phyloP scores from a whole-genome alignment of 2,888 invertebrate species.

The Trissolcus brochymenae region DNA sequence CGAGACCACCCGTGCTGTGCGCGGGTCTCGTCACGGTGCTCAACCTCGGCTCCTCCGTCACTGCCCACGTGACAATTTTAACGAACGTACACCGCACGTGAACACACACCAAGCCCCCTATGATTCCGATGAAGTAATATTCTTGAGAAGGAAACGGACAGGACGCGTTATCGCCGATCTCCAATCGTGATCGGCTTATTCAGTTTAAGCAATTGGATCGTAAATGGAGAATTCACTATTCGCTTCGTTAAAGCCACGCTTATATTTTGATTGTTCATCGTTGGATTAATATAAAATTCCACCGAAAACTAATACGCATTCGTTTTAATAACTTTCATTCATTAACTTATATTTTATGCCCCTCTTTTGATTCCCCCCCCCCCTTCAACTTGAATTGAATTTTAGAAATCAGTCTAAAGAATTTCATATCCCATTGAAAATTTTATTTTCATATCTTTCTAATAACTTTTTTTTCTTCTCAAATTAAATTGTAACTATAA shows the following conservation, averaged over 20 bases:
- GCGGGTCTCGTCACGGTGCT: conserved; percentile 68
- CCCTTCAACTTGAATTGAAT: too few species aligned
- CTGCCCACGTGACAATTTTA: conserved; percentile 47
- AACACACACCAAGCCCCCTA: conserved; percentile 17
- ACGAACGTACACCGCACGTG: conserved; percentile 35
- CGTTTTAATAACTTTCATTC: conserved; percentile 10
- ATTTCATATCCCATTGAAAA: too few species aligned
- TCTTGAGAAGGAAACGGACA: conserved; percentile 41
- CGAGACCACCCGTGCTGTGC: conserved; percentile 72
- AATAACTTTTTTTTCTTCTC: too few species aligned
- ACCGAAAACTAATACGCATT: conserved; percentile 27
- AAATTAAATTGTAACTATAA: too few species aligned
- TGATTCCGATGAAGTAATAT: conserved; percentile 47
- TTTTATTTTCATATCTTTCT: too few species aligned
- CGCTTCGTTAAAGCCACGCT: conserved; percentile 17
- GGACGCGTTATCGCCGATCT: conserved; percentile 40
- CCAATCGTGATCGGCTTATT: conserved; percentile 36
- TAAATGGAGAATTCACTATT: conserved; percentile 29
- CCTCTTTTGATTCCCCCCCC: neutral
- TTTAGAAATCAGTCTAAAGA: too few species aligned
- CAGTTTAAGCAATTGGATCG: conserved; percentile 39
- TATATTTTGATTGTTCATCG: conserved; percentile 20
- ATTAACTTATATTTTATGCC: too few species aligned
- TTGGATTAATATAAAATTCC: conserved; percentile 18
- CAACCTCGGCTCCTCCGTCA: conserved; percentile 59